Conservation (phyloP, 30 jellyfish, hydroid and myxozoan genomes). For the Aurelia sp. region DNA sequence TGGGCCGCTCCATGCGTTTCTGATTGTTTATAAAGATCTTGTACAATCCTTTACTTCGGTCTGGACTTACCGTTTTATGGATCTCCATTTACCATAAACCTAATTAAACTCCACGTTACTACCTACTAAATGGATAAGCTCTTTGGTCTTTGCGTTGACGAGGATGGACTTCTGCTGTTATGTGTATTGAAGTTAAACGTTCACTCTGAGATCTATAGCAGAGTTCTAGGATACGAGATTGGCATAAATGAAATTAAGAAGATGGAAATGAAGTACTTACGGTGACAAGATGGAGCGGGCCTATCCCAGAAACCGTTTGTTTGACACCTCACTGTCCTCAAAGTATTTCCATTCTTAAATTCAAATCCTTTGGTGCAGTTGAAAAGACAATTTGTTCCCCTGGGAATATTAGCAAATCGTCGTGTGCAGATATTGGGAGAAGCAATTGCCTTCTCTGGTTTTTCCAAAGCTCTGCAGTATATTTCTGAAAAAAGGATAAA, state of each 20-base stretch:
- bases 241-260: background rate
- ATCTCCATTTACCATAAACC: too few species aligned
- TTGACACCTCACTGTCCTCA: constrained; percentile 63
- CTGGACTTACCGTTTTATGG: too few species aligned
- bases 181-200: too few species aligned
- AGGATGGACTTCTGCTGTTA: too few species aligned
- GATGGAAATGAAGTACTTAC: constrained; percentile 50
- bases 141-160: too few species aligned
- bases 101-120: too few species aligned
- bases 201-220: too few species aligned
- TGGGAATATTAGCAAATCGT: constrained; percentile 76
- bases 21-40: too few species aligned
- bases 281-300: constrained; percentile 88
- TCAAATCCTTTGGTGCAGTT: constrained; percentile 90
- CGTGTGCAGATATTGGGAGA: constrained; percentile 83
- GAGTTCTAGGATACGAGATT: background rate
- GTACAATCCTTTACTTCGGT: too few species aligned
- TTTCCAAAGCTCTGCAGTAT: constrained; percentile 84
- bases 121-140: too few species aligned
- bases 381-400: constrained; percentile 76
- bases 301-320: constrained; percentile 90
- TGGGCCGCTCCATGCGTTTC: too few species aligned
- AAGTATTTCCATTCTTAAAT: constrained; percentile 18
- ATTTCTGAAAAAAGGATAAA: constrained; percentile 53
- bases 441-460: constrained; percentile 73